phyloP scores from a whole-genome alignment of 1,140 invertebrate species.

The Drosophila nannoptera region DNA sequence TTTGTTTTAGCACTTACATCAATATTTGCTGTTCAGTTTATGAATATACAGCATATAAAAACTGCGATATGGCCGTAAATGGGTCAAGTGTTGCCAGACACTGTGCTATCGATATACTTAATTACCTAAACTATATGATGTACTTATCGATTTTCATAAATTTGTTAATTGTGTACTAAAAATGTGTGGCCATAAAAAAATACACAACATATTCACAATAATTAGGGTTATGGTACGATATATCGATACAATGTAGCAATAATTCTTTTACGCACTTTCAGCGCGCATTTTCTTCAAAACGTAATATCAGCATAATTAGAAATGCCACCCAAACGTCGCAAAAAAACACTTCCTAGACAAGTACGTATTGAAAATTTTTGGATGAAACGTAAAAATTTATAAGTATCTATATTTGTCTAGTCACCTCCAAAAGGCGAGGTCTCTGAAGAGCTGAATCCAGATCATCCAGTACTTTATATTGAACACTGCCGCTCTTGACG shows the following conservation, averaged over 20 bases:
- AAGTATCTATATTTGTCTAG: neutral
- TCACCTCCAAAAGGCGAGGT: constrained; percentile 2
- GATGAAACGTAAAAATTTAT: neutral
- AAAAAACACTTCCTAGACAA: neutral
- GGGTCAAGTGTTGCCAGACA: neutral
- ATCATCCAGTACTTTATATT: constrained; percentile 49
- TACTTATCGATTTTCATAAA: neutral
- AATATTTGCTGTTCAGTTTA: constrained; percentile 9
- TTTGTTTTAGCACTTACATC: constrained; percentile 21
- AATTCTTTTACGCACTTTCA: neutral
- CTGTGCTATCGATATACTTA: neutral
- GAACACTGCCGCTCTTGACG: constrained; percentile 67
- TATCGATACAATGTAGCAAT: neutral
- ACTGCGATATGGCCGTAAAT: neutral
- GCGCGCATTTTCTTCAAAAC: constrained; percentile 14
- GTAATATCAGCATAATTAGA: neutral
- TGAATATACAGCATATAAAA: constrained; percentile 7
- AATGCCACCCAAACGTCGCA: constrained; percentile 36
- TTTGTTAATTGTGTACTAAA: neutral
- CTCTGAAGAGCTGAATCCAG: constrained; percentile 25
- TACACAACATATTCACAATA: neutral
- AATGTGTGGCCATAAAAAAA: neutral
- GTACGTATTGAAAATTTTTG: neutral
- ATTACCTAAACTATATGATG: neutral
- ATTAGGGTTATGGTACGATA: neutral